phyloP scores from a whole-genome alignment of 2,888 invertebrate species.

The Mythimna albipuncta region DNA sequence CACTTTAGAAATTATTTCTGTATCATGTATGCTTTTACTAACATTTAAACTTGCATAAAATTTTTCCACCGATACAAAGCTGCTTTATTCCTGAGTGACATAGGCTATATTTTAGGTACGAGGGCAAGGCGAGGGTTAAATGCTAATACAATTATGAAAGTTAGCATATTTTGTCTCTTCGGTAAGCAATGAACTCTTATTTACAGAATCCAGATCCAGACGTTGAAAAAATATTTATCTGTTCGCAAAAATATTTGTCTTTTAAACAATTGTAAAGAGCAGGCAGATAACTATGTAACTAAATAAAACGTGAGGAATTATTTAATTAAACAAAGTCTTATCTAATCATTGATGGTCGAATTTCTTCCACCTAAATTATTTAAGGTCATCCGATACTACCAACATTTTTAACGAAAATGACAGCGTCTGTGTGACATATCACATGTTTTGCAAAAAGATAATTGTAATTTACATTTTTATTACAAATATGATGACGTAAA shows the following conservation, averaged over 20 bases:
- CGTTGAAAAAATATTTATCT: background rate
- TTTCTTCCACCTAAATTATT: constrained; percentile 43
- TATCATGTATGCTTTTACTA: no score
- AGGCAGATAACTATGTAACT: constrained; percentile 3
- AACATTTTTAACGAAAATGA: constrained; percentile 28
- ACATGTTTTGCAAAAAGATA: constrained; percentile 22
- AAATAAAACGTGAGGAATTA: constrained; percentile 18
- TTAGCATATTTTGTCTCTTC: background rate
- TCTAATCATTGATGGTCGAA: constrained; percentile 49
- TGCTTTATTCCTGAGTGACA: no score
- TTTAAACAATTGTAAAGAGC: background rate
- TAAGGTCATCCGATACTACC: constrained; percentile 39
- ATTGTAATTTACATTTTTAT: constrained; percentile 16
- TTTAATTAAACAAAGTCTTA: constrained; percentile 43
- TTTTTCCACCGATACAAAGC: no score
- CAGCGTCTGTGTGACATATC: constrained; percentile 3
- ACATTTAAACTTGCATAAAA: no score
- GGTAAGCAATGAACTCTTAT: background rate
- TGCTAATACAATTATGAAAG: no score
- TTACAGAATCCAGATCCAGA: background rate
- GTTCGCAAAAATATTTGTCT: background rate
- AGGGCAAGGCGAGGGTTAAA: no score
- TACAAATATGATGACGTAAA: constrained; percentile 1
- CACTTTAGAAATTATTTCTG: no score
- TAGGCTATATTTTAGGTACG: no score